These are phyloP conservation scores for Tyrannus savana DNA, from an alignment of 2,113 vertebrate genomes.

Conservation along the genomic window DNA sequence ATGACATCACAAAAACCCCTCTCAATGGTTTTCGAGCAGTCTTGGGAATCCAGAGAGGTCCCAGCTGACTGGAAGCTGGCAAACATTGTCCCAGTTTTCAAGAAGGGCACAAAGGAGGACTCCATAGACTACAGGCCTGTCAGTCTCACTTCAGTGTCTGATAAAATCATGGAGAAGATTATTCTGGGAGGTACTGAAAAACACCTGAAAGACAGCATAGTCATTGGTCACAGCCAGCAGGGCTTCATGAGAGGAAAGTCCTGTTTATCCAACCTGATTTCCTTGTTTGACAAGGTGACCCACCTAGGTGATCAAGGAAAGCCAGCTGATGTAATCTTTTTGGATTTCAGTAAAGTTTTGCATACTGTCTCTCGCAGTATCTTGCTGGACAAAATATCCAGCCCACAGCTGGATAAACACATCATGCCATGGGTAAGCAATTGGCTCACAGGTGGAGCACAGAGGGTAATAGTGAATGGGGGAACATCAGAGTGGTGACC, in stretches of 20 bases:
- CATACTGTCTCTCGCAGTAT: background rate
- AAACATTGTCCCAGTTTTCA: background rate
- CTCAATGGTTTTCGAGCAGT: background rate
- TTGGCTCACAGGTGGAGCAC: background rate
- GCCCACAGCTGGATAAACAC: background rate
- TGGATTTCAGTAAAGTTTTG: background rate
- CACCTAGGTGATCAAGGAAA: background rate
- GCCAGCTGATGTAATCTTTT: background rate
- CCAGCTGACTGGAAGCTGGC: background rate
- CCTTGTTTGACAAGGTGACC: background rate
- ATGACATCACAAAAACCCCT: background rate
- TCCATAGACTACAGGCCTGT: background rate
- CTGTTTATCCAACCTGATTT: background rate
- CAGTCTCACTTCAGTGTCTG: background rate
- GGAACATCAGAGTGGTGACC: background rate
- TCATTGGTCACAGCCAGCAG: background rate
- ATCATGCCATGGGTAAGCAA: background rate
- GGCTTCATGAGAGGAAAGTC: background rate
- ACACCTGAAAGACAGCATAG: background rate
- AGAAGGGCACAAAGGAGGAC: background rate
- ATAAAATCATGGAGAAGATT: background rate
- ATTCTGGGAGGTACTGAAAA: background rate
- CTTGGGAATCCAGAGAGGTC: background rate
- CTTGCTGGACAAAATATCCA: background rate
- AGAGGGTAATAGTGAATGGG: background rate